phyloP scores from a whole-genome alignment of 1,140 invertebrate species.

The Marisa cornuarietis region DNA sequence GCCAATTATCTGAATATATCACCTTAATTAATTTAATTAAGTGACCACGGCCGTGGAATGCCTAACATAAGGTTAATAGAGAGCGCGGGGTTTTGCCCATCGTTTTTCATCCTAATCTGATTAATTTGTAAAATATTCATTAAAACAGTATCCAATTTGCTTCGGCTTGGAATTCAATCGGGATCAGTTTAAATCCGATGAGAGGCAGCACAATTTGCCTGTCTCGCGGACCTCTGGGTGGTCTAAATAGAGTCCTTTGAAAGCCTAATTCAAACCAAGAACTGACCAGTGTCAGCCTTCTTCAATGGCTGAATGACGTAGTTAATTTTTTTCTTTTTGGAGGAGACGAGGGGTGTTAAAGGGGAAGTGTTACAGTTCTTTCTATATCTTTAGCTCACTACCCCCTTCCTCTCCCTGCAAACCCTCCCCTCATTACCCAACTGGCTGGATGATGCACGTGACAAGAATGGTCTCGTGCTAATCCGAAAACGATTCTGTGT shows the following conservation, averaged over 20 bases:
- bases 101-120: slow-evolving; percentile 27
- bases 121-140: slow-evolving; percentile 41
- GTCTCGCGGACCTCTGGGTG: too few species aligned
- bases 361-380: too few species aligned
- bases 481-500: too few species aligned
- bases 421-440: too few species aligned
- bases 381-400: too few species aligned
- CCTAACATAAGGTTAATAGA: slow-evolving; percentile 38
- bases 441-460: too few species aligned
- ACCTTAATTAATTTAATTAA: slow-evolving; percentile 42
- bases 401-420: too few species aligned
- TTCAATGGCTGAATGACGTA: background rate
- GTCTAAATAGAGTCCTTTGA: background rate
- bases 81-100: slow-evolving; percentile 19
- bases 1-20: slow-evolving; percentile 40
- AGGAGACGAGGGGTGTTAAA: background rate
- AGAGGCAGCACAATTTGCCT: too few species aligned
- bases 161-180: slow-evolving; percentile 17
- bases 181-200: too few species aligned
- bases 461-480: too few species aligned
- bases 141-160: slow-evolving; percentile 38
- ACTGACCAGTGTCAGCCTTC: background rate
- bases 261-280: background rate
- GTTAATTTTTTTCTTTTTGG: background rate
- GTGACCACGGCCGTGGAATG: slow-evolving; percentile 25